phyloP scores from a whole-genome alignment of 2,113 vertebrate genomes.

The Macaca fascicularis region DNA sequence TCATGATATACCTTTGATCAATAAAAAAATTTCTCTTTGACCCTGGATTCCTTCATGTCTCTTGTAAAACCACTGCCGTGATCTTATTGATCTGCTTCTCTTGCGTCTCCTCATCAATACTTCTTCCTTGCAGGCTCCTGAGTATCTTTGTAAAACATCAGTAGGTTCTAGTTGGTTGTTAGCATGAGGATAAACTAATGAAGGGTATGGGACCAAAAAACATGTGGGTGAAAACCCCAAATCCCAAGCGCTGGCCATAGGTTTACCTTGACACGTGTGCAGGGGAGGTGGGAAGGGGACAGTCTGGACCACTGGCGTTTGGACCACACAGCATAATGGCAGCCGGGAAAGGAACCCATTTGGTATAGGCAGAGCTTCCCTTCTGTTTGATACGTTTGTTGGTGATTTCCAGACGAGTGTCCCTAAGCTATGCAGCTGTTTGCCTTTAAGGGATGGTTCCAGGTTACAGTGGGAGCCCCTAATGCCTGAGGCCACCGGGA shows the following conservation, averaged over 20 bases:
- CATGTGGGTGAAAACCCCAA: not conserved
- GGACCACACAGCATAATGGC: no score
- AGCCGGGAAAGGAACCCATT: not conserved
- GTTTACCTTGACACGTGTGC: not conserved
- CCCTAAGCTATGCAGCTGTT: not conserved
- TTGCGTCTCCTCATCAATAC: not conserved
- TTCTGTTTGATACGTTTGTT: not conserved
- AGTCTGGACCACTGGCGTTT: not conserved
- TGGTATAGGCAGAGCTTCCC: not conserved
- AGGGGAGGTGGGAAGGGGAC: rapidly evolving
- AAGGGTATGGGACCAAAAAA: not conserved
- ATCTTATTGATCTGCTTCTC: not conserved
- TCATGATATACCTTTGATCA: not conserved
- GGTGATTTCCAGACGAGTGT: not conserved
- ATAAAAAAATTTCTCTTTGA: not conserved
- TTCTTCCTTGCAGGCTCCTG: not conserved
- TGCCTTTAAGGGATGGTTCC: not conserved
- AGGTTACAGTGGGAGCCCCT: no score
- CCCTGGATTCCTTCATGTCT: not conserved
- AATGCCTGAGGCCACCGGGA: not conserved
- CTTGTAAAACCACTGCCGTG: not conserved
- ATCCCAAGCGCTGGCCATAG: not conserved
- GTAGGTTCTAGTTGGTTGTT: not conserved
- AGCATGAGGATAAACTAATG: not conserved
- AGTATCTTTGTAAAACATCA: not conserved